Evolutionary conservation across 2,888 invertebrate species (phyloP).

Genomic region (Desoria tigrina): DNA sequence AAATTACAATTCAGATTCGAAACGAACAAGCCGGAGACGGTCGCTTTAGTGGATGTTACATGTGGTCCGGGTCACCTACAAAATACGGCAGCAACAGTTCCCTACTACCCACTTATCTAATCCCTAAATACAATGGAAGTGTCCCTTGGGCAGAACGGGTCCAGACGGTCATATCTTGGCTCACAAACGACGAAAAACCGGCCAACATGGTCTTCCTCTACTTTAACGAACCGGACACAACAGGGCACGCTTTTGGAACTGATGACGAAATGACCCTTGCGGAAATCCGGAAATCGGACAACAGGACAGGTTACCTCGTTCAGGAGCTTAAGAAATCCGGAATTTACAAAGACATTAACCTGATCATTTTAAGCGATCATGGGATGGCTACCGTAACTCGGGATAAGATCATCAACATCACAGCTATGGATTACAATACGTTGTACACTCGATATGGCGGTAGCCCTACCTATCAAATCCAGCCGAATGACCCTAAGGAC

Average conservation of each 20-base stretch:
- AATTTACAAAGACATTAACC: constrained; percentile 63
- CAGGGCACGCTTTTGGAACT: constrained; percentile 66
- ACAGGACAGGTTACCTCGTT: constrained; percentile 62
- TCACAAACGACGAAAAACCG: constrained; percentile 62
- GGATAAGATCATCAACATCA: constrained; percentile 63
- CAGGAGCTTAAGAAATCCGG: constrained; percentile 60
- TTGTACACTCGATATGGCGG: constrained; percentile 61
- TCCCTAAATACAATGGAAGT: constrained; percentile 45
- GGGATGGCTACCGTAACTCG: constrained; percentile 66
- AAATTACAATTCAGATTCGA: constrained; percentile 55
- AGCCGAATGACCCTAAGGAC: constrained; percentile 64
- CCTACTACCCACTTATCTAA: neutral
- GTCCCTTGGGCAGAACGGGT: constrained; percentile 61
- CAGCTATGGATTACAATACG: constrained; percentile 60
- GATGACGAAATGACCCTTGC: constrained; percentile 57
- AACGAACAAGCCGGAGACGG: constrained; percentile 62
- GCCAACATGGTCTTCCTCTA: constrained; percentile 71
- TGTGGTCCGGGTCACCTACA: neutral
- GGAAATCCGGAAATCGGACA: constrained; percentile 51
- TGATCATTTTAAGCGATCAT: constrained; percentile 73
- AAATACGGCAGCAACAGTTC: neutral
- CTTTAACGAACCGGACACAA: constrained; percentile 69
- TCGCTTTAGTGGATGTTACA: constrained; percentile 62
- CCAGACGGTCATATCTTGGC: constrained; percentile 65
- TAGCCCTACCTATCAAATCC: constrained; percentile 65